A percentile compares a stretch with the other conserved stretches of the same genome.
Evolutionary conservation across 2,888 invertebrate genomes (phyloP).

Genomic region (Nomada goodeniana): DNA sequence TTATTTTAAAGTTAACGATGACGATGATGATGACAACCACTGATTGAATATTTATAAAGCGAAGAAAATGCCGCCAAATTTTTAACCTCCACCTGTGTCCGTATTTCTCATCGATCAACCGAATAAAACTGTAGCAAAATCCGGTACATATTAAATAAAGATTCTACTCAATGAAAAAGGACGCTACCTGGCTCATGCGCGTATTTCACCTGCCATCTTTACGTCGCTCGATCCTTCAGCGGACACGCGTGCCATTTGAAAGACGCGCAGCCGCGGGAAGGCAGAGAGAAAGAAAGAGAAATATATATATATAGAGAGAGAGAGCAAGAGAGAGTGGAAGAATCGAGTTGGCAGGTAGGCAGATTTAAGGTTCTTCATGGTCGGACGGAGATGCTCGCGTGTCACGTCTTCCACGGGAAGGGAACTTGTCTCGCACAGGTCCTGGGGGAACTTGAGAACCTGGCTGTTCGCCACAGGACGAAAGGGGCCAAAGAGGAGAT

Average conservation of each 20-base stretch:
- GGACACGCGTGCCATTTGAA: constrained; percentile 51
- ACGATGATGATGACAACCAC: too few relatives aligned
- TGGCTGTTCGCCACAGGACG: constrained; percentile 35
- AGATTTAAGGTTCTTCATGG: constrained; percentile 60
- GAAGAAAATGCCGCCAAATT: too few relatives aligned
- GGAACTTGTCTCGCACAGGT: constrained; percentile 26
- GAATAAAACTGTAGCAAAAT: too few relatives aligned
- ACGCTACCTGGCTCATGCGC: background rate
- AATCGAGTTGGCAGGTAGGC: constrained; percentile 51
- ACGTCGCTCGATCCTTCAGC: constrained; percentile 30
- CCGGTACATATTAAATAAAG: too few relatives aligned
- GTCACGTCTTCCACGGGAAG: constrained; percentile 40
- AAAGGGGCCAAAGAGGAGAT: constrained; percentile 65
- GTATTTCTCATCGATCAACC: too few relatives aligned
- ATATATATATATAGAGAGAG: too few relatives aligned
- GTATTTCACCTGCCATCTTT: constrained; percentile 46
- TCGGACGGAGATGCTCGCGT: constrained; percentile 53
- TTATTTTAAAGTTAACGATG: too few relatives aligned
- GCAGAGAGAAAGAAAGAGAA: constrained; percentile 16
- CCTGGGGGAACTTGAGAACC: constrained; percentile 45
- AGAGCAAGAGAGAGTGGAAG: background rate
- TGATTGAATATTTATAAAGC: too few relatives aligned
- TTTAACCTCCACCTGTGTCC: too few relatives aligned
- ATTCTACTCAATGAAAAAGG: too few relatives aligned
- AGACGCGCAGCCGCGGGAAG: constrained; percentile 51